Evolutionary conservation across 2,113 vertebrate species (phyloP), one percentile per base, ranked within the genome.

Genomic region (Rana temporaria): DNA sequence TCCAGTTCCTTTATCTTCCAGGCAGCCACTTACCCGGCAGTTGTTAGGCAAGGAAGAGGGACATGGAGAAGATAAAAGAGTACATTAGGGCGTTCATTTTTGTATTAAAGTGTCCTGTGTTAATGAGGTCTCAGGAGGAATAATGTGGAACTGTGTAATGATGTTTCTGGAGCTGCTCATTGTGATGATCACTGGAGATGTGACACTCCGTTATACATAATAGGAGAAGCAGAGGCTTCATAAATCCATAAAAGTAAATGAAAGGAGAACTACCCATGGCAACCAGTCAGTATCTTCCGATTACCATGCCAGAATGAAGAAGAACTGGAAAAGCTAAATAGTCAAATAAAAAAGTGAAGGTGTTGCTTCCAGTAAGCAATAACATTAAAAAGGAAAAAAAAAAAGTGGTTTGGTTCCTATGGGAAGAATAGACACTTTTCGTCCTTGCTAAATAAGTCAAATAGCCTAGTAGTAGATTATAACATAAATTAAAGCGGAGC

Each of bases 41-140:
- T 53, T 68, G 64, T 57, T 15, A 53, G 18, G 30, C 30, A 18
- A 67, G 63, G 52, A 57, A 56, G 64, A 64, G 19, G 52, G 55
- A 60, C 55, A 38, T 1, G 19, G 30, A 19, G 48, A 56, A 74
- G 71, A 74, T 74, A 74, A 74, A 32, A 74, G 76, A 68, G 77
- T 32, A 79, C 77, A 79, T 68, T 55, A 56, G 67, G 22, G 42
- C n/a, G 52, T 66, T 72, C 67, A 80, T 80, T 80, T 42, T 18
- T 70, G 5, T 20, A 80, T 62, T 80, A 80, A 69, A 62, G 63
- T 34, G 56, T 15, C 20, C 22, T 5, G 67, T 62, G 67, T 63
- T 80, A 80, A 80, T 80, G 67, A 80, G 78, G 78, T 26, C 78
- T 71, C 78, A 2, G 15, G 78, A 62, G 78, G 66, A 56, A 48